These are phyloP conservation scores for Cantharis rustica DNA, from an alignment of 2,888 invertebrate species.

Conservation along the genomic window DNA sequence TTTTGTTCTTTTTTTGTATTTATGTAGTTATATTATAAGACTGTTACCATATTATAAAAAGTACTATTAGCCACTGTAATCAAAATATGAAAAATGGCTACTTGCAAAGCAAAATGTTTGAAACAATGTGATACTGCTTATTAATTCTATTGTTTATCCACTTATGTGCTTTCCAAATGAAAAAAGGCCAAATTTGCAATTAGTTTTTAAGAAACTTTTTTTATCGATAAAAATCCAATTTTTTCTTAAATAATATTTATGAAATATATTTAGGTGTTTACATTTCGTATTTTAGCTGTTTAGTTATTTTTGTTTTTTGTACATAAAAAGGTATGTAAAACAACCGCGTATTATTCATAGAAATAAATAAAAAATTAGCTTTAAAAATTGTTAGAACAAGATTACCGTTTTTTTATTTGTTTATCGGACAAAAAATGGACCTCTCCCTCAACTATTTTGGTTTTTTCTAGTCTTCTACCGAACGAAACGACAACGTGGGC, in stretches of 20 bases:
- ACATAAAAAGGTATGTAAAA: conserved; percentile 37
- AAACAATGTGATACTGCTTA: conserved; percentile 57
- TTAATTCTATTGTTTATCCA: conserved; percentile 43
- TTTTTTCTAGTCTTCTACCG: conserved; percentile 25
- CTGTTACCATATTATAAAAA: conserved; percentile 57
- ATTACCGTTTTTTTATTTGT: conserved; percentile 22
- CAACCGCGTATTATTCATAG: conserved; percentile 19
- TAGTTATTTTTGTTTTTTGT: conserved; percentile 42
- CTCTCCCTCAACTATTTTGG: conserved; percentile 1
- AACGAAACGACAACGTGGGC: conserved; percentile 7
- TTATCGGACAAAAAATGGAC: conserved; percentile 15
- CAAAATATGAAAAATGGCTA: conserved; percentile 44
- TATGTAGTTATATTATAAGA: conserved; percentile 56
- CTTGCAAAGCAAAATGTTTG: conserved; percentile 54
- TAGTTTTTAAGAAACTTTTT: conserved; percentile 28
- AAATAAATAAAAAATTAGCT: conserved; percentile 22
- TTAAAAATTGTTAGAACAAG: conserved; percentile 22
- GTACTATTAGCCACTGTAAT: conserved; percentile 43
- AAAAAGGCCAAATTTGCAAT: conserved; percentile 51
- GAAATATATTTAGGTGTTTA: conserved; percentile 26
- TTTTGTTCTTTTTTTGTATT: conserved; percentile 45
- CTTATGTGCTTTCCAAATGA: conserved; percentile 48
- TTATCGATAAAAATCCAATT: conserved; percentile 24
- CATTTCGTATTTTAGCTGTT: conserved; percentile 41
- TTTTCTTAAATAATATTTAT: conserved; percentile 25